A percentile compares a stretch with the other conserved stretches of the same genome.
phyloP scores from a whole-genome alignment of 2,113 vertebrate species.

The Orthonyx spaldingii region DNA sequence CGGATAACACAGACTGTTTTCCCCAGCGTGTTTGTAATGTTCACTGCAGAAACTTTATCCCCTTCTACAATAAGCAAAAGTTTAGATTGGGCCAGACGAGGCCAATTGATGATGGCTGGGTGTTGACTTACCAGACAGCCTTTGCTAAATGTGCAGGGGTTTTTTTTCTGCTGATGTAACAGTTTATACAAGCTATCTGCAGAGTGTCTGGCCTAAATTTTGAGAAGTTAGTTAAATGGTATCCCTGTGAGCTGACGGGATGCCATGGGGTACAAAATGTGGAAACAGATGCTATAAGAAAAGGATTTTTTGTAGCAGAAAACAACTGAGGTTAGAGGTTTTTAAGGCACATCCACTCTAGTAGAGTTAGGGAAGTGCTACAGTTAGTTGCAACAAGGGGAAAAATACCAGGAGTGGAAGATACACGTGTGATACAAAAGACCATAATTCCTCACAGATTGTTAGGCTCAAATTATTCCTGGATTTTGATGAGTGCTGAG shows the following conservation, averaged over 20 bases:
- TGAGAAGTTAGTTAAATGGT: background rate
- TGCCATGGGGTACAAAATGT: background rate
- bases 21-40: background rate
- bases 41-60: background rate
- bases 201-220: background rate
- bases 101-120: rapidly evolving
- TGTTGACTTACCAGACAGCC: background rate
- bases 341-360: background rate
- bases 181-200: background rate
- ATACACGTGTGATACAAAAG: background rate
- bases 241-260: background rate
- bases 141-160: background rate
- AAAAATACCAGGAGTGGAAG: background rate
- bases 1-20: background rate
- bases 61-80: background rate
- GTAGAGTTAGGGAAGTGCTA: background rate
- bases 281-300: background rate
- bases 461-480: background rate
- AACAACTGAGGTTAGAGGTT: background rate
- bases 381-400: background rate
- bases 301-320: background rate
- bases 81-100: background rate
- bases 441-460: rapidly evolving
- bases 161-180: background rate
- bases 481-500: background rate